These are phyloP conservation scores for Halcyon badia DNA, from an alignment of 2,797 vertebrate genomes.

Conservation along the genomic window DNA sequence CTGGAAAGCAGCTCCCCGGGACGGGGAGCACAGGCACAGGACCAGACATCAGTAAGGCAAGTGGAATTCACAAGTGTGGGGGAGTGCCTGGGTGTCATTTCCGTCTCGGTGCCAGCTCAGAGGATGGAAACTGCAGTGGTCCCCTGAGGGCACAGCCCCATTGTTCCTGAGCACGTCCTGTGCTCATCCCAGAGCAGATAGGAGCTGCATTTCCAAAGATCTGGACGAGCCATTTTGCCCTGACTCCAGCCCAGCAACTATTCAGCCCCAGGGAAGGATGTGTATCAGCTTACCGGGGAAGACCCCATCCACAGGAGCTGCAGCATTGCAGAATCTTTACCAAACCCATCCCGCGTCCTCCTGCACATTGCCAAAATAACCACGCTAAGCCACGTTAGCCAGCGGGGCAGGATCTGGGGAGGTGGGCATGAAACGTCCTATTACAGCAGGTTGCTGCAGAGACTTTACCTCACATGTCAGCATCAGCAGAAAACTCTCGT, in stretches of 20 bases:
- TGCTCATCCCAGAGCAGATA: background rate
- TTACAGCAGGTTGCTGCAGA: conserved; percentile 42
- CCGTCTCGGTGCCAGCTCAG: background rate
- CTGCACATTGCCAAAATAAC: background rate
- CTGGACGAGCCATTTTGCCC: background rate
- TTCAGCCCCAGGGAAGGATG: background rate
- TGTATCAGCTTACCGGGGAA: background rate
- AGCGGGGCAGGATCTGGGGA: background rate
- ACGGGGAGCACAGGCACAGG: background rate
- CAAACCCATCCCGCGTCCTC: background rate
- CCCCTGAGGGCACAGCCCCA: background rate
- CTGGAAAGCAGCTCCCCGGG: background rate
- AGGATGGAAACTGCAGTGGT: background rate
- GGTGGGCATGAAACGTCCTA: background rate
- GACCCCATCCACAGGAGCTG: background rate
- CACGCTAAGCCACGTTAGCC: rapidly evolving
- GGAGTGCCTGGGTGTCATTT: background rate
- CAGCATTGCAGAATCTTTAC: background rate
- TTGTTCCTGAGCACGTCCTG: background rate
- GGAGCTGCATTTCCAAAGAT: background rate
- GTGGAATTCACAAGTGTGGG: background rate
- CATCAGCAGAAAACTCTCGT: conserved; percentile 26
- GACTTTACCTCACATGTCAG: conserved; percentile 27
- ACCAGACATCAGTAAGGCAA: background rate
- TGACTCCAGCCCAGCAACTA: background rate